Percentiles rank a stretch among this genome's conserved stretches.
Conservation (phyloP, 2,113 vertebrate species). For the Ovis canadensis region DNA sequence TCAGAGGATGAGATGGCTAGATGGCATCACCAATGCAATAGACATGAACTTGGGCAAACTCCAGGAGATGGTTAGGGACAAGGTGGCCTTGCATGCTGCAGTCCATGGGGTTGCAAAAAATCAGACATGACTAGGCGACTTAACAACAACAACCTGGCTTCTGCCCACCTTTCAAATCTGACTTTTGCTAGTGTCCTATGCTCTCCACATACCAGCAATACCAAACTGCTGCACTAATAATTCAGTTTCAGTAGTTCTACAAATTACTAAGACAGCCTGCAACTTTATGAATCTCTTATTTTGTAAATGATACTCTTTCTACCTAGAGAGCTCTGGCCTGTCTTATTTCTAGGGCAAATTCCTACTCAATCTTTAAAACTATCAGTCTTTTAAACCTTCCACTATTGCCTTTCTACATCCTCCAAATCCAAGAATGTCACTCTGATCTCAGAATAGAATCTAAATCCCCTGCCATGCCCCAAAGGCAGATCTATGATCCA, state of each 20-base stretch:
- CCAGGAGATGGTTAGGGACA: neutral
- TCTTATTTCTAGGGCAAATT: neutral
- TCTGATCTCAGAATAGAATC: neutral
- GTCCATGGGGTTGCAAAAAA: neutral
- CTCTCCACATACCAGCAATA: neutral
- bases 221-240: neutral
- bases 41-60: neutral
- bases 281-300: neutral
- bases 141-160: neutral
- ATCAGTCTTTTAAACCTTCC: neutral
- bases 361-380: neutral
- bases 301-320: neutral
- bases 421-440: neutral
- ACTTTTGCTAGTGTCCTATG: neutral
- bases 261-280: neutral
- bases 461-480: neutral
- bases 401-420: neutral
- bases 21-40: neutral
- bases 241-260: neutral
- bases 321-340: neutral
- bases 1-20: neutral
- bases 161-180: neutral
- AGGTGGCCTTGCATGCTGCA: neutral
- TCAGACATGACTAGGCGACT: neutral
- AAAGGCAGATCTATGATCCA: neutral